phyloP scores from a whole-genome alignment of 2,888 invertebrate genomes.

The Notocelia uddmanniana region DNA sequence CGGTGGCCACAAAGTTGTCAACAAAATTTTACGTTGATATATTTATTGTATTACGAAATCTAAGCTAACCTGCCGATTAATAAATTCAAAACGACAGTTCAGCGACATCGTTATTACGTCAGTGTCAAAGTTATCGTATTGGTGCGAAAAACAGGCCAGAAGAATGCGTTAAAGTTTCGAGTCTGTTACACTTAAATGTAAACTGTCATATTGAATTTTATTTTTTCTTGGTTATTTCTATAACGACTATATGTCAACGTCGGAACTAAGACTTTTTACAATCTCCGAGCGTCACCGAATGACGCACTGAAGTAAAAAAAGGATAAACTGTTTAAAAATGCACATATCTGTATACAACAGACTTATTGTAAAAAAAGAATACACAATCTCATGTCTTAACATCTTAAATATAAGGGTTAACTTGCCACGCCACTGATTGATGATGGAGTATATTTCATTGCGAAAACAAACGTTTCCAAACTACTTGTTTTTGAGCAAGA shows the following conservation, averaged over 20 bases:
- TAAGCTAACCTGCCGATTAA: neutral
- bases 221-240: conserved; percentile 18
- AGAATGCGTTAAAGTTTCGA: neutral
- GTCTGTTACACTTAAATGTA: neutral
- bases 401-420: neutral
- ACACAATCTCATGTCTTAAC: neutral
- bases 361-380: conserved; percentile 22
- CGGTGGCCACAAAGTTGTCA: too few relatives aligned
- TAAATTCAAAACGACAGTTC: neutral
- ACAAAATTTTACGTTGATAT: neutral
- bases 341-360: neutral
- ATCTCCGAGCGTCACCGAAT: conserved; percentile 39
- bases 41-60: too few relatives aligned
- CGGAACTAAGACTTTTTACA: conserved; percentile 38
- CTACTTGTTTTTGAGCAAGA: conserved; percentile 26
- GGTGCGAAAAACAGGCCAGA: neutral
- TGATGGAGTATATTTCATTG: conserved; percentile 22
- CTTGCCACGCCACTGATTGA: conserved; percentile 6
- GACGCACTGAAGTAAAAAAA: conserved; percentile 41
- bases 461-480: conserved; percentile 21
- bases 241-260: conserved; percentile 36
- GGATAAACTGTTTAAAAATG: conserved; percentile 38
- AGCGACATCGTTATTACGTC: neutral
- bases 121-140: neutral
- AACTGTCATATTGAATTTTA: neutral